Percentiles rank a stretch among this genome's conserved stretches.
phyloP scores from a whole-genome alignment of 1,140 invertebrate species.

The Drosophila lacteicornis region DNA sequence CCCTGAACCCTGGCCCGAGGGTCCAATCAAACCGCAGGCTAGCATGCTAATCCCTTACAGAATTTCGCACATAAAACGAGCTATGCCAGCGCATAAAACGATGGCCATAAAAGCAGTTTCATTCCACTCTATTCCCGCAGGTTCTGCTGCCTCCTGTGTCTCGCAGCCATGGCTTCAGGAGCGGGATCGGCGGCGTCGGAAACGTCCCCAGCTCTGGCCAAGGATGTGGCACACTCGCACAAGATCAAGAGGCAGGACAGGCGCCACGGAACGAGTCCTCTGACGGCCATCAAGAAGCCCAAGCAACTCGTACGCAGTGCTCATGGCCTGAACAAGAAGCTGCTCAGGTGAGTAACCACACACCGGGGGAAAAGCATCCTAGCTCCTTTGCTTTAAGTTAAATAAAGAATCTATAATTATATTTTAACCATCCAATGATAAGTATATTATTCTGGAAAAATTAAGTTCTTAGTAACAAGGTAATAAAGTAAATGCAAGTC shows the following conservation, averaged over 20 bases:
- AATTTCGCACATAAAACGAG: constrained; percentile 69
- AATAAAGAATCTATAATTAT: neutral
- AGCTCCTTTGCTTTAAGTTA: neutral
- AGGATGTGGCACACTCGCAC: constrained; percentile 66
- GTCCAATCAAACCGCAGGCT: constrained; percentile 51
- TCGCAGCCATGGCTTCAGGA: constrained; percentile 47
- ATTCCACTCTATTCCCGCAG: constrained; percentile 46
- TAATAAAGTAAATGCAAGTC: constrained; percentile 5
- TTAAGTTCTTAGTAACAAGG: neutral
- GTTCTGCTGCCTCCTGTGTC: constrained; percentile 63
- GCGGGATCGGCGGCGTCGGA: constrained; percentile 4
- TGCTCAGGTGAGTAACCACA: constrained; percentile 72
- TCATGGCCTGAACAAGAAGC: constrained; percentile 78
- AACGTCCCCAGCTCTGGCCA: constrained; percentile 27
- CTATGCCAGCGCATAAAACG: constrained; percentile 51
- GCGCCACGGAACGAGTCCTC: constrained; percentile 34
- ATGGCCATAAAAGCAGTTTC: constrained; percentile 60
- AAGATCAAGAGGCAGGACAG: constrained; percentile 62
- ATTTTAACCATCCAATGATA: neutral
- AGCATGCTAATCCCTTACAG: constrained; percentile 64
- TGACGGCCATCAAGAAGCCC: constrained; percentile 49
- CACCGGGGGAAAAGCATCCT: neutral
- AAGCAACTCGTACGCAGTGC: constrained; percentile 63
- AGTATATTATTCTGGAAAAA: too few species aligned
- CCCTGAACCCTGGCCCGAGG: constrained; percentile 61